A percentile compares a stretch with the other conserved stretches of the same genome.
Evolutionary conservation across 2,797 vertebrate species (phyloP).

Genomic region (Sparus aurata): DNA sequence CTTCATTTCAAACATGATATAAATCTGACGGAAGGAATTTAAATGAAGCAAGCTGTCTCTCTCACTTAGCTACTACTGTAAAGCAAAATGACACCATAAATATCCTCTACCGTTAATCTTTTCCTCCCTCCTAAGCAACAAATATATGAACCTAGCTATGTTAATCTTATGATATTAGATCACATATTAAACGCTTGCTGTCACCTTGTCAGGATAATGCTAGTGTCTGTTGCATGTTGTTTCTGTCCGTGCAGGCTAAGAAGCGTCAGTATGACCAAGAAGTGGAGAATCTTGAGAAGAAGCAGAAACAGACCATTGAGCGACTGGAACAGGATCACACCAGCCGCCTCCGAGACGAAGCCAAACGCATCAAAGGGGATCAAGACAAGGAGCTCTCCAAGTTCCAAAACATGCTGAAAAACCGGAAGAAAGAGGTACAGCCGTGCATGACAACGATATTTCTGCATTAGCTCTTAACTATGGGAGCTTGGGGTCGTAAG

Average conservation of each 20-base stretch:
- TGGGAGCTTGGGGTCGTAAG: slow-evolving; percentile 4
- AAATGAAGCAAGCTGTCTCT: neutral
- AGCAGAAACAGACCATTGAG: slow-evolving; percentile 98
- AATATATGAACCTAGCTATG: neutral
- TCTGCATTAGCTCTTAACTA: slow-evolving; percentile 19
- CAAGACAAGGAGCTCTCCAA: slow-evolving; percentile 98
- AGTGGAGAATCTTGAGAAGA: slow-evolving; percentile 97
- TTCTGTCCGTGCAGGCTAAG: slow-evolving; percentile 83
- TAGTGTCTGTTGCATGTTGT: neutral
- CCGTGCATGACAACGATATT: slow-evolving; percentile 23
- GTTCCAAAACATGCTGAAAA: slow-evolving; percentile 97
- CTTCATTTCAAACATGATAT: slow-evolving; percentile 29
- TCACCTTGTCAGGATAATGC: slow-evolving; percentile 12
- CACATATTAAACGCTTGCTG: neutral
- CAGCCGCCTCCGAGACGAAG: slow-evolving; percentile 94
- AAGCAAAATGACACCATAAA: slow-evolving; percentile 2
- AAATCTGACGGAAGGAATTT: slow-evolving; percentile 8
- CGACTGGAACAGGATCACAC: slow-evolving; percentile 98
- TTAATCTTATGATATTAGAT: neutral
- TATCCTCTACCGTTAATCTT: neutral
- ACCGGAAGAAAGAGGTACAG: slow-evolving; percentile 96
- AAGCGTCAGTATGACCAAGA: slow-evolving; percentile 98
- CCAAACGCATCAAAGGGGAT: slow-evolving; percentile 96
- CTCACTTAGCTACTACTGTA: neutral
- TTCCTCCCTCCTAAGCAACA: neutral